Base-by-base conservation (phyloP, 2,888 invertebrate genomes). In the Atrina japonica region DNA sequence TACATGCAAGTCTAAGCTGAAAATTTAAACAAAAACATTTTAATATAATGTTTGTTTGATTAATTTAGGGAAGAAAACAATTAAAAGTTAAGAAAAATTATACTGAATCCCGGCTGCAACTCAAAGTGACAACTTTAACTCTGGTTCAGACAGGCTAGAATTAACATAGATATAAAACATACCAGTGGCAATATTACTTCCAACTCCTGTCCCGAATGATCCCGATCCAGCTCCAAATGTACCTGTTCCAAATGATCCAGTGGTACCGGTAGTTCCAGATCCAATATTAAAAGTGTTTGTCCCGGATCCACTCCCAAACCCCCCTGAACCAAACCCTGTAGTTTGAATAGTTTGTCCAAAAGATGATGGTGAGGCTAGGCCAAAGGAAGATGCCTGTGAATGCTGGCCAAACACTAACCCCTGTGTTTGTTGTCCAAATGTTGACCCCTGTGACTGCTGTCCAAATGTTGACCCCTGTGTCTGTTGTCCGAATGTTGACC, bases 361-460 rank as follows among this genome's bases (percentile, higher is more conserved):
- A n/a, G 30, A 40, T 49, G 18, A 27, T 7, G 53, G 29, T 43
- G 41, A 35, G 41, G 27, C 21, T 29, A 60, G 40, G 1, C 56
- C 56, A 35, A 56, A 56, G 14, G 27, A 30, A 40, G 56, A 23
- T 45, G 60, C n/a, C 25, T 21, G 18, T 16, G 43, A 53, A 18
- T 41, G 40, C 43, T 58, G 58, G 9, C 70, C 64, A 59, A 70
- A 59, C 16, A 43, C 53, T 63, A 23, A 64, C 14, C 21, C 53
- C 60, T 55, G 27, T n/a, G 23, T 35, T 23, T 50, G 29, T 40
- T 47, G 23, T 21, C 61, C 61, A 61, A 61, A 61, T 1, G 27
- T 18, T 21, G 50, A 43, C 2, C 18, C 45, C 2, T 16, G 25
- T 45, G 61, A 16, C 18, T 40, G 40, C 47, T 53, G 61, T n/a